Conservation (phyloP, 1,140 invertebrate species). For the Bombus huntii region DNA sequence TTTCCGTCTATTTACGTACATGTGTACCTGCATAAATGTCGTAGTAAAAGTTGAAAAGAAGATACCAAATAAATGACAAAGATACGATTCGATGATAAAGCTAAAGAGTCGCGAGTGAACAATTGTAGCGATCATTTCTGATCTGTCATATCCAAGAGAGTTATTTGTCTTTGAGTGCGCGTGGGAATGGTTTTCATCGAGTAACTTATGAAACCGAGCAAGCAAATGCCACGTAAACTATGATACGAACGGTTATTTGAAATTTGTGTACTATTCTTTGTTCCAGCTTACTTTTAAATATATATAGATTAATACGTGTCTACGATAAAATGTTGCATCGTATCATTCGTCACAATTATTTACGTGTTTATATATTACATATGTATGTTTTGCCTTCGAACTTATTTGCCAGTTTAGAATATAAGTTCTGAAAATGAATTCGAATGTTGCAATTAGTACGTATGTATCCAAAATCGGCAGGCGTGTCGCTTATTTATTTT, state of each 20-base stretch:
- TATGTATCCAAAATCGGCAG: background rate
- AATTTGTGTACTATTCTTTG: background rate
- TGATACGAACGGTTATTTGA: background rate
- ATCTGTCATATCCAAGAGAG: background rate
- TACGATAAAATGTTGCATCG: background rate
- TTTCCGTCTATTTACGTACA: background rate
- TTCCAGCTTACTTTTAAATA: background rate
- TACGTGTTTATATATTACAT: background rate
- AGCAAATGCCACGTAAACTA: background rate
- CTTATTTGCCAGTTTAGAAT: background rate
- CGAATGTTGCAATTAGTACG: background rate
- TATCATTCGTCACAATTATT: background rate
- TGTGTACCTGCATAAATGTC: background rate
- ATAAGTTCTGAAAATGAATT: background rate
- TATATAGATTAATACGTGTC: background rate
- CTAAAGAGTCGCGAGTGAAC: background rate
- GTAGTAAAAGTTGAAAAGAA: background rate
- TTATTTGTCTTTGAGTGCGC: slow-evolving; percentile 5
- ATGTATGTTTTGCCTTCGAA: background rate
- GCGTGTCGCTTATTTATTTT: background rate
- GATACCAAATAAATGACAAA: too few relatives aligned
- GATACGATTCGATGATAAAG: background rate
- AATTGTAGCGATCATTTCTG: background rate
- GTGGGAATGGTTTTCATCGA: background rate
- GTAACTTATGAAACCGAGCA: background rate